Conservation (phyloP, 2,797 vertebrate genomes). For the Megalops cyprinoides region DNA sequence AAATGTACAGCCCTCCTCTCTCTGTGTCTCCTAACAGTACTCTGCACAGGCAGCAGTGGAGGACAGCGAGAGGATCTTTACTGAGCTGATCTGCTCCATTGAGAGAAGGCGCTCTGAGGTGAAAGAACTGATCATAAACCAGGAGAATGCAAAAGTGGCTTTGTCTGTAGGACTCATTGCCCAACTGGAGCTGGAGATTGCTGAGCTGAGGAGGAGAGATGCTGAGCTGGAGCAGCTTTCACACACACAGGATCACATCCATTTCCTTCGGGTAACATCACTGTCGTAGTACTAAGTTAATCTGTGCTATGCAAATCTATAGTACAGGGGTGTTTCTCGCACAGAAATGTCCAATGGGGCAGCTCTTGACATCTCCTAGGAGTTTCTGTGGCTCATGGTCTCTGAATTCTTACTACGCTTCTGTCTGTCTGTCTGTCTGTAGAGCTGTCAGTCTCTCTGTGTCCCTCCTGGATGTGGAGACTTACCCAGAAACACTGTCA, state of each 20-base stretch:
- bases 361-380: not conserved
- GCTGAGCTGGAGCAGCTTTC: conserved; percentile 45
- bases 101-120: conserved; percentile 38
- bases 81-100: conserved; percentile 23
- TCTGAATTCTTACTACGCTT: not conserved
- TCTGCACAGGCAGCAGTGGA: conserved; percentile 40
- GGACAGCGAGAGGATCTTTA: conserved; percentile 39
- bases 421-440: not conserved
- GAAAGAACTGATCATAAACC: conserved; percentile 37
- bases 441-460: conserved; percentile 32
- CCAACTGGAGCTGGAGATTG: conserved; percentile 1
- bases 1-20: no score
- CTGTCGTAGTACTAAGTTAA: no score
- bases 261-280: conserved; percentile 42
- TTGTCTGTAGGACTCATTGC: not conserved
- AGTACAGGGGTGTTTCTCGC: not conserved
- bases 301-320: no score
- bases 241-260: conserved; percentile 46
- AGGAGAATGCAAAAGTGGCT: conserved; percentile 28
- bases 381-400: not conserved
- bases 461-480: conserved; percentile 13
- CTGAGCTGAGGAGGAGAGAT: conserved; percentile 39
- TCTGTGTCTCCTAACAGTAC: conserved; percentile 24
- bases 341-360: not conserved
- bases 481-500: conserved; percentile 29